Conservation (phyloP, 2,888 invertebrate genomes). For the Pheosia tremula region DNA sequence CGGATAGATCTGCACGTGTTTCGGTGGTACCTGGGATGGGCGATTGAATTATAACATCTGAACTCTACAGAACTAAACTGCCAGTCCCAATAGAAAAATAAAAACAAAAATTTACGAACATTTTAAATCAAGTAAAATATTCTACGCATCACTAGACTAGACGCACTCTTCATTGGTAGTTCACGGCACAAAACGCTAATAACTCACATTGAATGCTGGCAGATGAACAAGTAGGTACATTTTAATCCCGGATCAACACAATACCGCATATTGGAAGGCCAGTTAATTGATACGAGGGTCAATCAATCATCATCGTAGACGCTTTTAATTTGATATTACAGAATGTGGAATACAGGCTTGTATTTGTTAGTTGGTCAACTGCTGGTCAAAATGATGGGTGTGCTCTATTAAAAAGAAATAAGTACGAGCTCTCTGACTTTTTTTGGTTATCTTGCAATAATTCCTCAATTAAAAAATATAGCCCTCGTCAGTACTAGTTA, state of each 20-base stretch:
- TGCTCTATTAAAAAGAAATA: neutral
- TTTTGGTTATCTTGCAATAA: too few relatives aligned
- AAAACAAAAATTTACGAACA: too few relatives aligned
- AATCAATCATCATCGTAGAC: conserved; percentile 52
- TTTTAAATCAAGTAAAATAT: neutral
- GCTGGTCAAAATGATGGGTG: conserved; percentile 3
- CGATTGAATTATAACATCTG: too few relatives aligned
- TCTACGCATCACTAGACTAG: neutral
- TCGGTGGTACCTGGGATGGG: too few relatives aligned
- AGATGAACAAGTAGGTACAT: conserved; percentile 17
- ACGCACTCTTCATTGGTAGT: conserved; percentile 6
- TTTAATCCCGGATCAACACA: conserved; percentile 25
- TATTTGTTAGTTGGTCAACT: neutral
- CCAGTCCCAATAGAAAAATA: too few relatives aligned
- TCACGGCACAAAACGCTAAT: conserved; percentile 24
- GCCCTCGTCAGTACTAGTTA: too few relatives aligned
- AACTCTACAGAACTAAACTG: too few relatives aligned
- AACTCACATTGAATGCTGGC: conserved; percentile 31
- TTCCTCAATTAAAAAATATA: too few relatives aligned
- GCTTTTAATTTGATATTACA: conserved; percentile 28
- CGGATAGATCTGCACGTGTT: too few relatives aligned
- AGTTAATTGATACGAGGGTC: conserved; percentile 46
- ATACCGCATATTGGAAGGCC: conserved; percentile 20
- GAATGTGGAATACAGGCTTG: conserved; percentile 13
- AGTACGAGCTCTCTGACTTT: too few relatives aligned